A percentile compares a stretch with the other conserved stretches of the same genome.
phyloP scores from a whole-genome alignment of 2,888 invertebrate genomes.

The Nomada ferruginata region DNA sequence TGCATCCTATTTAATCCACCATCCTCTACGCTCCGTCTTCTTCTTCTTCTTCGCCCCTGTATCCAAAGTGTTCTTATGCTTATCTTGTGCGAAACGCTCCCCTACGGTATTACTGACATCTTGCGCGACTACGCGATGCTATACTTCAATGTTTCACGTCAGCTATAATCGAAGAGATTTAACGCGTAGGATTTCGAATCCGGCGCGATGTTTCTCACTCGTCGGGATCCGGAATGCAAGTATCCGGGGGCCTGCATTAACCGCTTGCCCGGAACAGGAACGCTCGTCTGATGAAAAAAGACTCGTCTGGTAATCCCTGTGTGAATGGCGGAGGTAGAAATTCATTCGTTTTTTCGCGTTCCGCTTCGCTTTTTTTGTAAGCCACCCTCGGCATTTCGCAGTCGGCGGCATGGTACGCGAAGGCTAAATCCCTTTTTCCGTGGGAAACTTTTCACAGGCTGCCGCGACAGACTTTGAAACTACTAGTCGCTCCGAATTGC shows the following conservation, averaged over 20 bases:
- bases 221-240: background rate
- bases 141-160: background rate
- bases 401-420: constrained; percentile 11
- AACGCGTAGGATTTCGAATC: constrained; percentile 1
- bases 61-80: constrained; percentile 12
- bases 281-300: constrained; percentile 15
- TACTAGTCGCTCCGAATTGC: background rate
- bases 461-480: constrained; percentile 12
- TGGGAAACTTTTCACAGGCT: constrained; percentile 26
- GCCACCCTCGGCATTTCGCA: constrained; percentile 10
- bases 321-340: constrained; percentile 29
- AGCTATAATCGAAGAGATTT: constrained; percentile 1
- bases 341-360: constrained; percentile 12
- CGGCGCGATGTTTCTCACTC: background rate
- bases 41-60: constrained; percentile 7
- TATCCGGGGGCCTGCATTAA: background rate
- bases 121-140: background rate
- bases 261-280: background rate
- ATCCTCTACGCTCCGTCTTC: constrained; percentile 23
- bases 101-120: constrained; percentile 5
- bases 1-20: constrained; percentile 49
- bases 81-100: background rate
- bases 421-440: constrained; percentile 38
- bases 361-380: constrained; percentile 13
- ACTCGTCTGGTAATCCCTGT: constrained; percentile 29